Percentiles rank a stretch among this genome's conserved stretches.
These are phyloP conservation scores for Parnassius apollo DNA, from an alignment of 2,888 invertebrate species.

Conservation along the genomic window DNA sequence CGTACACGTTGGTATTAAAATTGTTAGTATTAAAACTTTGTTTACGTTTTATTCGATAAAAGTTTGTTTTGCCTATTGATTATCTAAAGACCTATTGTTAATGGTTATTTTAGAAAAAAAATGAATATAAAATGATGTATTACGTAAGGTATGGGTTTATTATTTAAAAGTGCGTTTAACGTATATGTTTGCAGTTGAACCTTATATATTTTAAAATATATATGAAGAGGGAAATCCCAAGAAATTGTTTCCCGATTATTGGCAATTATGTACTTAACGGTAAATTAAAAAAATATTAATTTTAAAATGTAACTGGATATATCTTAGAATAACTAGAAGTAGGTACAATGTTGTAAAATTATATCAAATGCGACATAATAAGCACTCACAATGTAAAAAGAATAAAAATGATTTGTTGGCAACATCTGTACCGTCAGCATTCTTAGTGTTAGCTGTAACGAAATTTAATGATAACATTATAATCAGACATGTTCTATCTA, in stretches of 20 bases:
- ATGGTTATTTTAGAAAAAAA: neutral
- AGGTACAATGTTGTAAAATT: neutral
- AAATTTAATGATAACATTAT: constrained; percentile 45
- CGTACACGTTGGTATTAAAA: neutral
- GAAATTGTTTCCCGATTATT: neutral
- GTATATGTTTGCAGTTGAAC: neutral
- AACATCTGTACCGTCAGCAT: neutral
- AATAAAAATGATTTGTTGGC: neutral
- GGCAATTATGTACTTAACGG: neutral
- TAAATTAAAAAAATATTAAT: neutral
- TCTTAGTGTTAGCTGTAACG: constrained; percentile 14
- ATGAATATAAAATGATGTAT: neutral
- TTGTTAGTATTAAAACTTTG: neutral
- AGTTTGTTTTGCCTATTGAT: neutral
- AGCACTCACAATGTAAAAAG: neutral
- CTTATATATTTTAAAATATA: constrained; percentile 2
- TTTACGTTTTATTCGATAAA: neutral
- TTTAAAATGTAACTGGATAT: neutral
- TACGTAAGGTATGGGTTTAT: neutral
- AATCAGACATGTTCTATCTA: constrained; percentile 66
- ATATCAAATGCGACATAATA: neutral
- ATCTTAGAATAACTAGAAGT: neutral
- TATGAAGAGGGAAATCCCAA: neutral
- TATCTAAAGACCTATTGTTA: neutral
- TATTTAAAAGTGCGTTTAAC: neutral